Percentiles rank a stretch among this genome's conserved stretches.
These are phyloP conservation scores for Myotis daubentonii DNA, from an alignment of 2,797 vertebrate species.

Conservation along the genomic window DNA sequence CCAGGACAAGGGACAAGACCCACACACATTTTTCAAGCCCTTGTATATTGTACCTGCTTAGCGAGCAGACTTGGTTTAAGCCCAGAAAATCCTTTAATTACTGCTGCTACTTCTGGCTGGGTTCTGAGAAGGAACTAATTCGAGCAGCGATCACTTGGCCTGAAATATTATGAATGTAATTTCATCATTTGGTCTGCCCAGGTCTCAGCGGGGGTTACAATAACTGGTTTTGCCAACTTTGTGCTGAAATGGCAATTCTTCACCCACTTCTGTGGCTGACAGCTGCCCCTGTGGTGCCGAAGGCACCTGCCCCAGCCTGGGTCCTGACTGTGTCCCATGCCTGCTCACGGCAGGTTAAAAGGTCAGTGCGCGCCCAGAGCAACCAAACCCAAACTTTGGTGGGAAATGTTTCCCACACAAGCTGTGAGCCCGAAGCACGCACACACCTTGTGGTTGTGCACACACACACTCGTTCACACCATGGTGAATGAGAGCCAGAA, in stretches of 20 bases:
- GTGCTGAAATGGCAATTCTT: not conserved
- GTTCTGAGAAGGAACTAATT: slow-evolving; percentile 61
- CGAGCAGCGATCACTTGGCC: slow-evolving; percentile 62
- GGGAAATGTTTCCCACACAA: accelerated
- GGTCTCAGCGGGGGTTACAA: slow-evolving; percentile 56
- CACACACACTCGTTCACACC: not conserved
- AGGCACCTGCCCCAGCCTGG: not conserved
- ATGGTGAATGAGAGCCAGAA: not conserved
- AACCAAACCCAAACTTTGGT: not conserved
- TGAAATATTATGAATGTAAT: slow-evolving; percentile 71
- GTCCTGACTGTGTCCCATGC: not conserved
- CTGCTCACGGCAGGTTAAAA: not conserved
- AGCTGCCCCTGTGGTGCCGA: no score
- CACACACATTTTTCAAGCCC: not conserved
- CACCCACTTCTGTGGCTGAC: not conserved
- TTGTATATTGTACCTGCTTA: not conserved
- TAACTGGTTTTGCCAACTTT: slow-evolving; percentile 52
- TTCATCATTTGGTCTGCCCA: slow-evolving; percentile 67
- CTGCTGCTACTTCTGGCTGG: slow-evolving; percentile 39
- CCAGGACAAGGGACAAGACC: not conserved
- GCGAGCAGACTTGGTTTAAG: slow-evolving; percentile 33
- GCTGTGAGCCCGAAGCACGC: accelerated
- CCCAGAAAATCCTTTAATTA: slow-evolving; percentile 70
- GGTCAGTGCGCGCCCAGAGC: not conserved
- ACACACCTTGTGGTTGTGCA: accelerated